Base-by-base conservation (phyloP, 2,797 vertebrate species). In the Helostoma temminkii region DNA sequence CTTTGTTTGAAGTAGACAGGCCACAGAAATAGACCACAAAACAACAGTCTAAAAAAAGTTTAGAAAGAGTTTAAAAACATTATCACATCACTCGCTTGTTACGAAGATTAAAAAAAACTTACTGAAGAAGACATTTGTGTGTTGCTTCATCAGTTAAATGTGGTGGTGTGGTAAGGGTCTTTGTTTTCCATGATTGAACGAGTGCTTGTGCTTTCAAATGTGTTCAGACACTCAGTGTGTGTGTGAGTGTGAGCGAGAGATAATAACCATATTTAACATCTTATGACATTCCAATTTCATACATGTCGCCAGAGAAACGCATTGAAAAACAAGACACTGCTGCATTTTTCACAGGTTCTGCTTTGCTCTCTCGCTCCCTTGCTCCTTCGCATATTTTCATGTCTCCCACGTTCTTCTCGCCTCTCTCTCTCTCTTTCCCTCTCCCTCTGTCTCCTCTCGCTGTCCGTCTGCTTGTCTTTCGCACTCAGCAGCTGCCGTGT, bases 391-490 rank as follows among this genome's bases (percentile, higher is more conserved):
- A 86, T 91, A 89, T 93, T 88, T 89, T 88, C 82, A 90, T 90
- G 86, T 91, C 88, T 89, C 86, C 86, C 83, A 89, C 82, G 67
- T 87, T 86, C 80, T 85, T 84, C 88, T 85, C 81, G 65, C 82
- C 81, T 88, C 76, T 72, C 55, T 78, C 56, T 53, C 57, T 62
- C 61, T 82, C 66, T 55, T 66, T 72, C 65, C 58, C 54, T 45
- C 78, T 81, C 88, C 82, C 89, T 87, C 88, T 86, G 81, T 87
- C 88, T 89, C 81, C 71, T 74, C 81, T 85, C 85, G 89, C 82
- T 81, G 78, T 87, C 89, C 88, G 90, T 92, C 91, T 92, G 91
- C 89, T 92, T 91, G 90, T 93, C 90, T 91, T 92, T 92, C 85
- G 76, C 90, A 90, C 91, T 89, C 83, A 91, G 89, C 92, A 93